phyloP scores from a whole-genome alignment of 2,888 invertebrate species.

The Cosmia pyralina region DNA sequence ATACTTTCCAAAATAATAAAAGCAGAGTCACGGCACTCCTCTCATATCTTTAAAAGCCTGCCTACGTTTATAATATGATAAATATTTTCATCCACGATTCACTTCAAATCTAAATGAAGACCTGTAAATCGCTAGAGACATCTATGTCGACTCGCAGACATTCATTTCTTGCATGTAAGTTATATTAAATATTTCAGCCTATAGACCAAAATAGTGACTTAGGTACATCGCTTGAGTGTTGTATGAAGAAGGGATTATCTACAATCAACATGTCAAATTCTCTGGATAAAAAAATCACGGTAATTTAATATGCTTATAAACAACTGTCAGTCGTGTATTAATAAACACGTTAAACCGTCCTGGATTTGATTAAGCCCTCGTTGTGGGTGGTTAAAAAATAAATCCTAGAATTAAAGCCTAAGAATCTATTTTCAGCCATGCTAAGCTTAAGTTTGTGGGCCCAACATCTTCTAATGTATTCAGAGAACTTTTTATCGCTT shows the following conservation, averaged over 20 bases:
- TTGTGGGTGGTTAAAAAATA: not conserved
- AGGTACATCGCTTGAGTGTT: not conserved
- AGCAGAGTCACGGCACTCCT: not conserved
- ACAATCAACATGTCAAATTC: not conserved
- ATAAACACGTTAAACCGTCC: not conserved
- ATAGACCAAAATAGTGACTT: not conserved
- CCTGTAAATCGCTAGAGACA: not conserved
- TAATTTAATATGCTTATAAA: not conserved
- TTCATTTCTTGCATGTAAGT: not conserved
- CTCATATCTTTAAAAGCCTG: slow-evolving; percentile 3
- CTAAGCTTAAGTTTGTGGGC: not conserved
- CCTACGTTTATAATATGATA: not conserved
- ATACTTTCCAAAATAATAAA: too few species aligned
- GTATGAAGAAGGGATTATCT: not conserved
- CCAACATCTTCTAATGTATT: slow-evolving; percentile 26
- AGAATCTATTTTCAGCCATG: not conserved
- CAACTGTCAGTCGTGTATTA: not conserved
- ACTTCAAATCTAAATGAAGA: slow-evolving; percentile 16
- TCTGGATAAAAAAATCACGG: not conserved
- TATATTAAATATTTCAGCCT: not conserved
- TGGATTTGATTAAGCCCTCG: not conserved
- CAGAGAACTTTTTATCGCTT: slow-evolving; percentile 1
- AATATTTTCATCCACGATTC: slow-evolving; percentile 5
- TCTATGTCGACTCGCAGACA: not conserved
- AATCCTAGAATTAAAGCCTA: not conserved